These are phyloP conservation scores for Caradrina kadenii DNA, from an alignment of 2,888 invertebrate species.

Conservation along the genomic window DNA sequence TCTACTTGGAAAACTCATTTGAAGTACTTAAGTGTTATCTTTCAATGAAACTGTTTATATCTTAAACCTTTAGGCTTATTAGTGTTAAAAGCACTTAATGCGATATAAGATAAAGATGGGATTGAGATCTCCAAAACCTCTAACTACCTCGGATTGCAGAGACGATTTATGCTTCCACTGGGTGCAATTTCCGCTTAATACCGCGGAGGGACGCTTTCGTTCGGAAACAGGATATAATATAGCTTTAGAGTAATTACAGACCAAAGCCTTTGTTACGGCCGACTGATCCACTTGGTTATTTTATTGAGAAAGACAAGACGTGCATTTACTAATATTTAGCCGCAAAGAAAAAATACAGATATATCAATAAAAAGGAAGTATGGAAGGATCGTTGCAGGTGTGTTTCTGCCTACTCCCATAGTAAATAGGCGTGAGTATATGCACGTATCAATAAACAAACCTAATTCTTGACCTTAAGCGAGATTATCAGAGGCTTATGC, in stretches of 20 bases:
- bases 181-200: constrained; percentile 38
- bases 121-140: constrained; percentile 4
- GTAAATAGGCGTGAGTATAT: too few relatives aligned
- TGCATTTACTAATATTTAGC: too few relatives aligned
- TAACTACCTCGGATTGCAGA: constrained; percentile 12
- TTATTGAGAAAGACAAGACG: neutral
- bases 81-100: constrained; percentile 1
- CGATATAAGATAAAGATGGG: constrained; percentile 3
- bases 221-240: constrained; percentile 2
- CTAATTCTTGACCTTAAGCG: too few relatives aligned
- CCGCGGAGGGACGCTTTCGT: neutral
- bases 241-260: constrained; percentile 3
- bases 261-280: neutral
- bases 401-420: too few relatives aligned
- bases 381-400: too few relatives aligned
- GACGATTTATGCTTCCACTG: constrained; percentile 36
- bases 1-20: constrained; percentile 1
- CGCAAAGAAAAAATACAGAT: too few relatives aligned
- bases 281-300: neutral
- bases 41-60: constrained; percentile 12
- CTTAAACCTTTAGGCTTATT: constrained; percentile 13
- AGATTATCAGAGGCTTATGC: too few relatives aligned
- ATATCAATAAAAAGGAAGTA: too few relatives aligned
- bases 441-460: too few relatives aligned
- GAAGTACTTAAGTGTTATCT: neutral